Base-by-base conservation (phyloP, 2,113 vertebrate species). In the Gambusia affinis region DNA sequence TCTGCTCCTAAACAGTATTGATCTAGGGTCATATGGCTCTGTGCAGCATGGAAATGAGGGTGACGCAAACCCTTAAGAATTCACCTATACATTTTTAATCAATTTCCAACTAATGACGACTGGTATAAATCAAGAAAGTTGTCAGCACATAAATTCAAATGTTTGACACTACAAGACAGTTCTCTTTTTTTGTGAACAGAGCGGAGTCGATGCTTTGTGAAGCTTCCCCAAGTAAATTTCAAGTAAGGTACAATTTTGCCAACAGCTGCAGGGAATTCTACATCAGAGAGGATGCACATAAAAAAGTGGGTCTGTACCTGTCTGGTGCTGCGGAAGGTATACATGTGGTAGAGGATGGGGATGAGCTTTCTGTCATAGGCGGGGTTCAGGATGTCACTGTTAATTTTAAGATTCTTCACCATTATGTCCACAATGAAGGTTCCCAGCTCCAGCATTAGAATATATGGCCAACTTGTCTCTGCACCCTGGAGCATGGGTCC, bases 271-370 rank as follows among this genome's bases (percentile, higher is more conserved):
- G 19, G 5, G 47, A 7, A 54, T 54, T 54, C 47, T 57, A 10
- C 22, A 57, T n/a, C 51, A 57, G 51, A 7, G 24, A n/a, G 51
- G 51, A 22, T 24, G 7, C 51, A 57, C 51, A 57, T 24, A n/a
- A 57, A 8, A 57, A 37, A 6, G 17, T 6, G 17, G 44, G 44
- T 47, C 28, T 15, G 84, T 90, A 97, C 97, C 97, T 98, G 96
- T 29, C 90, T 93, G 54, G 67, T 93, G 89, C 93, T 96, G 8
- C 93, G 96, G 89, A 98, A 99, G 51, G 96, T 94, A 79, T 99
- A 99, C 90, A 98, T 93, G 31, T 99, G 98, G 85, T 99, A 99
- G 28, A 99, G 95, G 57, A 96, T 93, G 0, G 97, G 96, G 78
- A 99, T 94, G 42, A 89, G 87, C 54, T 85, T 95, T 60, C 70